These are phyloP conservation scores for Oostethus manadensis DNA, from an alignment of 2,113 vertebrate species.

Conservation along the genomic window DNA sequence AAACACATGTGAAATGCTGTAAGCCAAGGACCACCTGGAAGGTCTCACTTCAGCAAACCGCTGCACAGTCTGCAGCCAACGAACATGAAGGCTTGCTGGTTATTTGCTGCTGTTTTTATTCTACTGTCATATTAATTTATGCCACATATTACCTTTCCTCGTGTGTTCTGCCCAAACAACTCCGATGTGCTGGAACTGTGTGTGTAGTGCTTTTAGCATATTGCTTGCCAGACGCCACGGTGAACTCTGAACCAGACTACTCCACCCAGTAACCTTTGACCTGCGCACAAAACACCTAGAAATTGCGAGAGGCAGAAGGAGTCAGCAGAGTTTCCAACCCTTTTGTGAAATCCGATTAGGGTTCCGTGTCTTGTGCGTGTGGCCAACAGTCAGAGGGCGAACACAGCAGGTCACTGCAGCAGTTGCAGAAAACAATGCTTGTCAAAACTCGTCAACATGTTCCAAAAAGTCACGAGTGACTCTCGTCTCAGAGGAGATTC, in stretches of 20 bases:
- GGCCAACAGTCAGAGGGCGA: conserved; percentile 39
- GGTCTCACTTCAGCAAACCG: no score
- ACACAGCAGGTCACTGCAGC: conserved; percentile 12
- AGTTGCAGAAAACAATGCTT: conserved; percentile 30
- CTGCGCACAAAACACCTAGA: conserved; percentile 28
- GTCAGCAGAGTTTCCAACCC: conserved; percentile 6
- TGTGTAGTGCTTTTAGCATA: background rate
- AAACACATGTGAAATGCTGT: no score
- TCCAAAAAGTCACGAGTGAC: conserved; percentile 9
- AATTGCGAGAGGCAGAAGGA: background rate
- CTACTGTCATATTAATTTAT: no score
- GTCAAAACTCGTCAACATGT: conserved; percentile 22
- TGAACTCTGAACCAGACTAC: conserved; percentile 48
- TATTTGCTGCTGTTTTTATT: no score
- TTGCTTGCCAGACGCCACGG: conserved; percentile 10
- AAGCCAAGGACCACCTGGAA: no score
- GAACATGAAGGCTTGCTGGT: no score
- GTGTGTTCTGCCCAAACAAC: no score
- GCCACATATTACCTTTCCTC: no score
- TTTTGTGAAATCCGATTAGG: background rate
- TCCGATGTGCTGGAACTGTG: no score
- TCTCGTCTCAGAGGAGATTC: background rate
- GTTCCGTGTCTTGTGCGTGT: conserved; percentile 1
- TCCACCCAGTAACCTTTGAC: conserved; percentile 36
- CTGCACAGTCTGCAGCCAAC: no score